A percentile compares a stretch with the other conserved stretches of the same genome.
Evolutionary conservation across 2,113 vertebrate species (phyloP).

Genomic region (Salvelinus fontinalis): DNA sequence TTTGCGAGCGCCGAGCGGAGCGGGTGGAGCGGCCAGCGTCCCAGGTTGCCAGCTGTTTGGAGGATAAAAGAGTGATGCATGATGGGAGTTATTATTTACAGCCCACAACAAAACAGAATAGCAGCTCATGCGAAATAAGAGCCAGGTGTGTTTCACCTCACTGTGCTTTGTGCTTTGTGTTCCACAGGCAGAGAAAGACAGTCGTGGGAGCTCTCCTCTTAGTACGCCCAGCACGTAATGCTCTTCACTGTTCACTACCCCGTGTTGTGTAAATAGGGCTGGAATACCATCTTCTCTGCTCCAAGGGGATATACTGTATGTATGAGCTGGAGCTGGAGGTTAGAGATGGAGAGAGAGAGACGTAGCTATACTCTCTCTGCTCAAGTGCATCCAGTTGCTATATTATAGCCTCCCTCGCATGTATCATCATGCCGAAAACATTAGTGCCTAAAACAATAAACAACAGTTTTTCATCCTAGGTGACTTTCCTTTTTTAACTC

Average conservation of each 20-base stretch:
- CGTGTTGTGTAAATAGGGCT: background rate
- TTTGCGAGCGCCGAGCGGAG: background rate
- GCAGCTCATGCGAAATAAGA: too few species aligned
- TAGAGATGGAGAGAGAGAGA: background rate
- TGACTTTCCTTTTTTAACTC: background rate
- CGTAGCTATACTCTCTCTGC: background rate
- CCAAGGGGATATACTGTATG: background rate
- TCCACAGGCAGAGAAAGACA: too few species aligned
- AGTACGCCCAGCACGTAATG: background rate
- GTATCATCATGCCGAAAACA: background rate
- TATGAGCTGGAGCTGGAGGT: background rate
- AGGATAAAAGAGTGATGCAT: constrained; percentile 13
- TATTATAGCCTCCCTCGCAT: background rate
- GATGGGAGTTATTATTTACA: background rate
- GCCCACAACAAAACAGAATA: background rate
- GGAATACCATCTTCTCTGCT: background rate
- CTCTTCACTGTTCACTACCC: background rate
- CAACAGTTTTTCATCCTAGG: background rate
- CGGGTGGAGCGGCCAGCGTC: background rate
- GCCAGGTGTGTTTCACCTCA: too few species aligned
- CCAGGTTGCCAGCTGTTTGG: constrained; percentile 19
- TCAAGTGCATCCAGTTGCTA: background rate
- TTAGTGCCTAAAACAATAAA: background rate
- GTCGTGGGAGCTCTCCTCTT: background rate
- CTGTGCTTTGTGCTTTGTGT: too few species aligned